Conservation (phyloP, 2,888 invertebrate genomes). For the Melipona beecheii region DNA sequence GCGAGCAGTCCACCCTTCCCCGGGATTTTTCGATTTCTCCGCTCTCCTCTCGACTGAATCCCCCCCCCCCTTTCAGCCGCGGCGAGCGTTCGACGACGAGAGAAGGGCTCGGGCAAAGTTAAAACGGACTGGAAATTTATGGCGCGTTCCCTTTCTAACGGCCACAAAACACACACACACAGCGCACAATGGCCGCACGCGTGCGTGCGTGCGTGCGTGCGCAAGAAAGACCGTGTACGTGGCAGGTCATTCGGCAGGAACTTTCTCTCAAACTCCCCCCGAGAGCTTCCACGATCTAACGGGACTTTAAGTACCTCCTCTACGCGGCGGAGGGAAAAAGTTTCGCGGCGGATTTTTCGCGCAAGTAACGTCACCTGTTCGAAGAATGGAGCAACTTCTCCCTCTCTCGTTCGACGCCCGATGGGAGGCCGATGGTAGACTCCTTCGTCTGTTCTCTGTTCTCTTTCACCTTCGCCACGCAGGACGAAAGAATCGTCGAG, state of each 20-base stretch:
- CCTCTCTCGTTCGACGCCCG: constrained; percentile 40
- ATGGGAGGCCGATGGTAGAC: too few relatives aligned
- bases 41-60: neutral
- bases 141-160: constrained; percentile 30
- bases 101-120: constrained; percentile 9
- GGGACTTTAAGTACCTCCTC: constrained; percentile 70
- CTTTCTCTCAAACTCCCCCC: constrained; percentile 44
- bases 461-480: too few relatives aligned
- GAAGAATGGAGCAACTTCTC: constrained; percentile 56
- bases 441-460: constrained; percentile 28
- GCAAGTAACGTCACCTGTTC: constrained; percentile 67
- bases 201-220: constrained; percentile 47
- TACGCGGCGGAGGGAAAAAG: constrained; percentile 53
- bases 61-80: neutral
- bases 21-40: neutral
- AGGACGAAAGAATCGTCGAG: neutral
- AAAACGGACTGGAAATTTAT: constrained; percentile 38
- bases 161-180: constrained; percentile 5
- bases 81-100: neutral
- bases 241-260: constrained; percentile 61
- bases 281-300: constrained; percentile 65
- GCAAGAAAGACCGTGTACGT: constrained; percentile 49
- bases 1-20: neutral
- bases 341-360: constrained; percentile 68
- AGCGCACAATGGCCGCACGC: constrained; percentile 33